Evolutionary conservation across 2,888 invertebrate species (phyloP), one percentile per base, ranked within the genome.

Genomic region (Odontomyia ornata): DNA sequence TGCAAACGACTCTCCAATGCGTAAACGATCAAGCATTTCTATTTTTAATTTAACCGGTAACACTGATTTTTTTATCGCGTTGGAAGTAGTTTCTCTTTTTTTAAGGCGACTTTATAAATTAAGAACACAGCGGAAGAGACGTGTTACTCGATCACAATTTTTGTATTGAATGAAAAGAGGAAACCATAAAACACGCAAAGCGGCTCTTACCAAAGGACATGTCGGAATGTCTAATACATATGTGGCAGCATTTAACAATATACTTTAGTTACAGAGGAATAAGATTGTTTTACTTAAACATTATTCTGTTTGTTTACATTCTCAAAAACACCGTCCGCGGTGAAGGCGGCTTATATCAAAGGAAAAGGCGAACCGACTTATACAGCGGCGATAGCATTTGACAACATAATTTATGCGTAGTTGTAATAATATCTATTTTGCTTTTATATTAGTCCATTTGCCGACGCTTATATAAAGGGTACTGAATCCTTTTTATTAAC

Each of bases 231-330:
- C 52, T 52, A 52, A 52, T 18, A n/a, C n/a, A n/a, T n/a, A 52
- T 52, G 52, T 52, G 52, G 52, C 52, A 52, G 52, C 52, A 52
- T 52, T 52, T 9, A 52, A 52, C 52, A 4, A 52, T 52, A 52
- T 52, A 9, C 52, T 52, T 52, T 52, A 52, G 4, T 4, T 15
- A 52, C 13, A 9, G 52, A 52, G 52, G 4, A 52, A 15, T 15
- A 52, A 52, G 52, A 4, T 52, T 52, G 52, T 36, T 36, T 36
- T 36, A 36, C 36, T 52, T 52, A 52, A 52, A 52, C 52, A 52
- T n/a, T n/a, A n/a, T 52, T 52, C 52, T 52, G 52, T 52, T 52
- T 52, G 52, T 52, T 52, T 52, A 52, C 52, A 52, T 52, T 52
- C 5, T 52, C 52, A 52, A 9, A 15, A 52, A 52, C 52, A 9